Evolutionary conservation across 1,140 invertebrate genomes (phyloP), one percentile per base, ranked within the genome.

Genomic region (Platyura marginata): DNA sequence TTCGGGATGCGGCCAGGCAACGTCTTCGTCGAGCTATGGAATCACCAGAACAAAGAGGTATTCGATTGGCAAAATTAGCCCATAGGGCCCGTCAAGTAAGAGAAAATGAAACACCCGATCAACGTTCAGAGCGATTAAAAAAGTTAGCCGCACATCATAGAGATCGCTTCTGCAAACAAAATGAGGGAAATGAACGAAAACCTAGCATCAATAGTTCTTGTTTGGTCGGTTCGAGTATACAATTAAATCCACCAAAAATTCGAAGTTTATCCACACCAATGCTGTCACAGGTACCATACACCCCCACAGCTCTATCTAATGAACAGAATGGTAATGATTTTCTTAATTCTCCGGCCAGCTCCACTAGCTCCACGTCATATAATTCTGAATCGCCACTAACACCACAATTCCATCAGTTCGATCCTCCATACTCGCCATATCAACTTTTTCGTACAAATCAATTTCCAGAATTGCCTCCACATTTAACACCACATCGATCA

Each of bases 131-230:
- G 6, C 57, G 69, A 0, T 50, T 71, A 21, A 58, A 67, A 5
- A 60, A 67, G 35, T 69, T 70, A 68, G 69, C 68, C n/a, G 64
- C 61, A 13, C 42, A 58, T 15, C 58, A 58, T 20, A 57, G 68
- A 0, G 60, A 63, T 20, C 56, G 68, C 35, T 59, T 71, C 8
- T 67, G 67, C 21, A 69, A 66, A 46, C 68, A 71, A 48, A 60
- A 62, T 15, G 56, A 59, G 9, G 67, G 69, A 22, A 66, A 70
- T 50, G 62, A 68, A 5, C 64, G 64, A 44, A 42, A 52, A 39
- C 57, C 62, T 8, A 29, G 25, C 13, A 8, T 13, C 25, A 29
- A 8, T 6, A 29, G 25, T 29, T 8, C 25, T 6, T 13, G 6
- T 6, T 8, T 6, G 6, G 6, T 13, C 6, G 25, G 13, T 8